Evolutionary conservation across 2,113 vertebrate genomes (phyloP), one percentile per base, ranked within the genome.

Genomic region (Climacteris rufus): DNA sequence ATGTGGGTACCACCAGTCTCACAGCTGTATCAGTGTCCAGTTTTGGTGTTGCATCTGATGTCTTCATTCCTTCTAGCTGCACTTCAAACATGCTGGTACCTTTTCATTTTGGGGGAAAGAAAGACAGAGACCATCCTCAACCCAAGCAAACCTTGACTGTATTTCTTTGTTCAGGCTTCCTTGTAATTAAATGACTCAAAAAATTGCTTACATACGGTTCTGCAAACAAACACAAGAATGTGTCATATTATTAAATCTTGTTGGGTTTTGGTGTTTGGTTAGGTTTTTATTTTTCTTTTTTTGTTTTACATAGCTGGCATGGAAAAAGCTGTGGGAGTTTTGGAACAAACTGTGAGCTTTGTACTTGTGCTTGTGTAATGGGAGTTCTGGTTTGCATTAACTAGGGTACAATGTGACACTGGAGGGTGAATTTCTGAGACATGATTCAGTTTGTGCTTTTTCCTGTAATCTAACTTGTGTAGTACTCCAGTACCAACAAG

Each of bases 331-430:
- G 66, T 88, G 64, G 50, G 82, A 96, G 39, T n/a, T 90, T 83
- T 64, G 57, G 65, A 94, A 66, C 71, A 80, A 88, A 76, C 28
- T n/a, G 50, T 45, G 65, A 63, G 39, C 81, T 85, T 61, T 95
- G 70, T 91, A 71, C 57, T 90, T 24, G 17, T 61, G 64, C 47
- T 77, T 72, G 39, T 75, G 39, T 37, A 92, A 33, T 33, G 16
- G 35, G 60, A 83, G 59, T 23, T 92, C 95, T 95, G 96, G 76
- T 94, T 95, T 87, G 56, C 56, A 84, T 95, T 94, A 96, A 59
- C n/a, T 90, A 0, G 27, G 85, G 80, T 90, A 92, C 89, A 83
- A 39, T 89, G 45, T 74, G 83, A 94, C 83, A 90, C 76, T 63
- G 75, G 35, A 93, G 86, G 49, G 69, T 84, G 80, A 92, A 90